Conservation (phyloP, 2,113 vertebrate genomes). For the Crocuta crocuta region DNA sequence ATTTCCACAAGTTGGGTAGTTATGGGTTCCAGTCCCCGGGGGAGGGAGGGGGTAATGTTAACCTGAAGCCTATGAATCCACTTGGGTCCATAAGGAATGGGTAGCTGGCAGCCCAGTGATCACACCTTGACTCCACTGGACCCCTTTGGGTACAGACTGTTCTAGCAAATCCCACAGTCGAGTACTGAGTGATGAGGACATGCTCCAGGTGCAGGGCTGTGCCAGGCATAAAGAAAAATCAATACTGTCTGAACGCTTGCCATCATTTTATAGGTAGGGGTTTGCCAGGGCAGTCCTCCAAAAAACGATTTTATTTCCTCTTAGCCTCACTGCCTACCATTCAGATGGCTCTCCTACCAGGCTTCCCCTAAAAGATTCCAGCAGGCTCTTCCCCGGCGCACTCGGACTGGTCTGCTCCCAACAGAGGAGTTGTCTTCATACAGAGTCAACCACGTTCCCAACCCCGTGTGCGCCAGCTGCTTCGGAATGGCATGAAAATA, state of each 20-base stretch:
- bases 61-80: background rate
- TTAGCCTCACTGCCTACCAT: background rate
- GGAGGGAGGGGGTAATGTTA: background rate
- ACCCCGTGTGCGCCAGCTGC: background rate
- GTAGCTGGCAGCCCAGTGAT: background rate
- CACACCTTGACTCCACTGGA: conserved; percentile 47
- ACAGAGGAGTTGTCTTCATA: background rate
- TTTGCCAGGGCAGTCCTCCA: conserved; percentile 69
- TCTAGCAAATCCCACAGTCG: conserved; percentile 63
- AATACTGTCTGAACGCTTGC: conserved; percentile 52
- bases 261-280: conserved; percentile 47
- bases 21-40: background rate
- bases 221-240: conserved; percentile 71
- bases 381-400: background rate
- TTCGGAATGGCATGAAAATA: background rate
- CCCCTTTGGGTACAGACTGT: conserved; percentile 54
- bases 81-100: background rate
- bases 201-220: conserved; percentile 58
- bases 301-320: conserved; percentile 55
- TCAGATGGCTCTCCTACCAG: conserved; percentile 9
- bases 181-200: conserved; percentile 59
- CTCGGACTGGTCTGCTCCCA: background rate
- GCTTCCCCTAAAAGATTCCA: background rate
- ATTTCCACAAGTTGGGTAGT: background rate
- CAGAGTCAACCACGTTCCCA: background rate